phyloP scores from a whole-genome alignment of 2,797 vertebrate species.

The Myotis vivesi region DNA sequence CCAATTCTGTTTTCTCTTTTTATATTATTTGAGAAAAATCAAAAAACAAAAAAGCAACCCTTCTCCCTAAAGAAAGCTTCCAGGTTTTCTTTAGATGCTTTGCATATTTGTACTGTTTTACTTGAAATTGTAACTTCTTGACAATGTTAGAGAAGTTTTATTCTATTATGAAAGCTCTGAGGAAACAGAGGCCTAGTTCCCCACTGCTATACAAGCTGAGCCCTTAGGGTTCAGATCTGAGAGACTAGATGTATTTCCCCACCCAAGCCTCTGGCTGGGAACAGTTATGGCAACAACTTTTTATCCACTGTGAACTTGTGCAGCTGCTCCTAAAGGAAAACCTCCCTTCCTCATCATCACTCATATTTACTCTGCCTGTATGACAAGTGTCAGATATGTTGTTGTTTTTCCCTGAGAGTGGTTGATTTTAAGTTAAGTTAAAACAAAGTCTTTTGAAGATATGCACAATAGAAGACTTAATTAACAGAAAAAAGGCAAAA shows the following conservation, averaged over 20 bases:
- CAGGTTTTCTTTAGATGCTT: not conserved
- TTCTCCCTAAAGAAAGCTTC: not conserved
- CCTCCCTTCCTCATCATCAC: not conserved
- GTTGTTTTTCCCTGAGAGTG: not conserved
- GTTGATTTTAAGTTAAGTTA: slow-evolving; percentile 11
- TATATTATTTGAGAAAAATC: not conserved
- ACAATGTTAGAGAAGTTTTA: not conserved
- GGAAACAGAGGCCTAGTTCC: not conserved
- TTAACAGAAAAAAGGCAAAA: not conserved
- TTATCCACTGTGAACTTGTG: not conserved
- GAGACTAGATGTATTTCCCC: not conserved
- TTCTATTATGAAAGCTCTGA: not conserved
- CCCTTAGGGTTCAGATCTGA: not conserved
- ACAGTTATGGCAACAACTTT: not conserved
- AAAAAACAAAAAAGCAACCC: not conserved
- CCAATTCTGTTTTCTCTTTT: slow-evolving; percentile 6
- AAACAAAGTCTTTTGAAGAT: slow-evolving; percentile 11
- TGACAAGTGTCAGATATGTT: not conserved
- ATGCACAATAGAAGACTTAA: slow-evolving; percentile 14
- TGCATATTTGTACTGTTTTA: not conserved
- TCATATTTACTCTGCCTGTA: not conserved
- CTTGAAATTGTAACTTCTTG: not conserved
- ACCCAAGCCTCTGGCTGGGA: not conserved
- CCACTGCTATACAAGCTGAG: not conserved
- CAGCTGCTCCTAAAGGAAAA: not conserved